Percentiles rank a stretch among this genome's conserved stretches.
These are phyloP conservation scores for Picus viridis DNA, from an alignment of 2,797 vertebrate genomes.

Conservation along the genomic window DNA sequence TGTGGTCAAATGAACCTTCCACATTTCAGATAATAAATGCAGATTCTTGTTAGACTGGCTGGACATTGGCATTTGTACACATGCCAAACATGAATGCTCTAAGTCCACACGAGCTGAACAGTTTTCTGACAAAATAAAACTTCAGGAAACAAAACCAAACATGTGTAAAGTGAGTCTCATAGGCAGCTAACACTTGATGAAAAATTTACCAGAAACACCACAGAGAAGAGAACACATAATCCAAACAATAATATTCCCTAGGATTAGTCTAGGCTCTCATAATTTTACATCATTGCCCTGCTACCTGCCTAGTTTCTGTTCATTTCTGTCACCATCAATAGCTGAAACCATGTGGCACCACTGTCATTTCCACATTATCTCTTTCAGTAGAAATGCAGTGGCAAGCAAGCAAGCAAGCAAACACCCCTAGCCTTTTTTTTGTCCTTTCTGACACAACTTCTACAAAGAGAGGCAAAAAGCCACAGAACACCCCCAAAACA, in stretches of 20 bases:
- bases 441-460: background rate
- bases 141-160: background rate
- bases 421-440: background rate
- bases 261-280: background rate
- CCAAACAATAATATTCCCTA: background rate
- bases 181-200: background rate
- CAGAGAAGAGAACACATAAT: background rate
- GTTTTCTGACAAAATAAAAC: background rate
- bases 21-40: background rate
- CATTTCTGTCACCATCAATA: background rate
- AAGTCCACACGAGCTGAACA: accelerated
- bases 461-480: background rate
- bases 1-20: background rate
- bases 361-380: background rate
- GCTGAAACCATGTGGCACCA: background rate
- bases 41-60: background rate
- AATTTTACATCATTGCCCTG: background rate
- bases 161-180: background rate
- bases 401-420: background rate
- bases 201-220: background rate
- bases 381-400: background rate
- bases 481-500: background rate
- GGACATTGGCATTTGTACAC: accelerated
- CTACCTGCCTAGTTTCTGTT: background rate
- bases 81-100: accelerated